Percentiles rank a stretch among this genome's conserved stretches.
phyloP scores from a whole-genome alignment of 2,888 invertebrate species.

The Gymnoscelis rufifasciata region DNA sequence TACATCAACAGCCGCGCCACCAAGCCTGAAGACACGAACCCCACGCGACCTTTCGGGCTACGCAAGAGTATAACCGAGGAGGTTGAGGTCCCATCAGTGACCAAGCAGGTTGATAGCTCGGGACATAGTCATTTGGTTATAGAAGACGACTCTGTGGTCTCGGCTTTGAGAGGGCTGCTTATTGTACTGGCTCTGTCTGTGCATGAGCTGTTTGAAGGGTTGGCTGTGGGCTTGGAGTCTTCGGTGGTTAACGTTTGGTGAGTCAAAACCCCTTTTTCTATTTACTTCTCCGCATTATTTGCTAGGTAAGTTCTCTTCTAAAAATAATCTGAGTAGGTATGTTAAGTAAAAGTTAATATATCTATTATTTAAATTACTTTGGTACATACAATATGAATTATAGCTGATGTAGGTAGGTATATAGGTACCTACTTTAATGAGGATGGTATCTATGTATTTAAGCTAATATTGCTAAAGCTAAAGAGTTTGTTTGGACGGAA shows the following conservation, averaged over 20 bases:
- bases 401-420: no score
- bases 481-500: no score
- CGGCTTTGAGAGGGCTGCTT: slow-evolving; percentile 83
- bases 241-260: slow-evolving; percentile 74
- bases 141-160: slow-evolving; percentile 61
- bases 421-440: no score
- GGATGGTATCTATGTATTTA: no score
- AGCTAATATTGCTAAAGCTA: no score
- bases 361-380: no score
- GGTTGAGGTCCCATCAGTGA: slow-evolving; percentile 21
- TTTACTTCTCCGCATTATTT: no score
- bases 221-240: slow-evolving; percentile 88
- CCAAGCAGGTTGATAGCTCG: slow-evolving; percentile 40
- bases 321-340: no score
- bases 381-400: no score
- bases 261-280: slow-evolving; percentile 34
- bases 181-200: slow-evolving; percentile 86
- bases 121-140: slow-evolving; percentile 54
- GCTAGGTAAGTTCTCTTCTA: no score
- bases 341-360: no score
- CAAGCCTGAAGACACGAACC: slow-evolving; percentile 47
- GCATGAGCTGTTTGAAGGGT: slow-evolving; percentile 91
- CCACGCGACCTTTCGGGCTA: slow-evolving; percentile 58
- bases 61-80: slow-evolving; percentile 55
- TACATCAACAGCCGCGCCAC: slow-evolving; percentile 80